A percentile compares a stretch with the other conserved stretches of the same genome.
phyloP scores from a whole-genome alignment of 2,113 vertebrate genomes.

The Leuciscus idus region DNA sequence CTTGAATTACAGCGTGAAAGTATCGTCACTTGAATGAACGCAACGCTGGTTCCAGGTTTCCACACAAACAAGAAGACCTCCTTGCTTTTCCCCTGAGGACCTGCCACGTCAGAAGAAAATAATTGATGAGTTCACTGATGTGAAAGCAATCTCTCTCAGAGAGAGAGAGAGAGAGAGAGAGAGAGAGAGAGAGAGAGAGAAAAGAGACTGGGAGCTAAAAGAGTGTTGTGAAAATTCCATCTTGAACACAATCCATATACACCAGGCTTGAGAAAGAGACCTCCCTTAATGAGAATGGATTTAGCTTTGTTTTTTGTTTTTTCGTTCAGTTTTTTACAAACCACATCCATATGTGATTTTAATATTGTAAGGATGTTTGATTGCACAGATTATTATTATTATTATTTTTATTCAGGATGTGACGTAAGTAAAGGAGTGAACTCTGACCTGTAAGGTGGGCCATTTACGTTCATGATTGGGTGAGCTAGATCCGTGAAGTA shows the following conservation, averaged over 20 bases:
- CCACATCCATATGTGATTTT: background rate
- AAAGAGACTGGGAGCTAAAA: slow-evolving; percentile 4
- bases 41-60: slow-evolving; percentile 74
- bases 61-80: slow-evolving; percentile 78
- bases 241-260: background rate
- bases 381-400: background rate
- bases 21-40: slow-evolving; percentile 76
- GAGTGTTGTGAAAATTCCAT: background rate
- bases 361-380: background rate
- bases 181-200: slow-evolving; percentile 12
- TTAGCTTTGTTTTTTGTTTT: background rate
- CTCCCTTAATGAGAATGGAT: background rate
- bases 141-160: slow-evolving; percentile 56
- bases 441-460: background rate
- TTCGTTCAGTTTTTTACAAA: background rate
- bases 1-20: slow-evolving; percentile 80
- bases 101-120: slow-evolving; percentile 75
- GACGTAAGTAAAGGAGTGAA: background rate
- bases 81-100: slow-evolving; percentile 73
- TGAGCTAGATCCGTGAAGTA: background rate
- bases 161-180: slow-evolving; percentile 20
- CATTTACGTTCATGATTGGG: background rate
- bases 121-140: slow-evolving; percentile 80
- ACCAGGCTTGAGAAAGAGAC: background rate
- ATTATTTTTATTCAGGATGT: background rate